Conservation (phyloP, 2,113 vertebrate genomes). For the Cairina moschata region DNA sequence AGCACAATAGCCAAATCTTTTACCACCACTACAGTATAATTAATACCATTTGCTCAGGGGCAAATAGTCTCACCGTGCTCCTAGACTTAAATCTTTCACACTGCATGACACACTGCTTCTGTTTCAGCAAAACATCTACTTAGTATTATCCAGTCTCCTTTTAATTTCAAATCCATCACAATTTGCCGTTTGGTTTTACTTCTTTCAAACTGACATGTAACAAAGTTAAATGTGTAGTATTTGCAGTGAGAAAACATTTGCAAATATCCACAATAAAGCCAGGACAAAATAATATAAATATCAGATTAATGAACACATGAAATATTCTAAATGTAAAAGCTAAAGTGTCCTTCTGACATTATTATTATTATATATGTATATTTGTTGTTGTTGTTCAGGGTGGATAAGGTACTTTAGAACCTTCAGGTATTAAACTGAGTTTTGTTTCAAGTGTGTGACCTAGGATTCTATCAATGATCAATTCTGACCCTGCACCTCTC, state of each 20-base stretch:
- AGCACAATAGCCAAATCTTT: background rate
- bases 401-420: background rate
- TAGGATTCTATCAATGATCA: constrained; percentile 45
- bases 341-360: background rate
- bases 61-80: background rate
- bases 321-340: background rate
- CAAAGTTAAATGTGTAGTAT: background rate
- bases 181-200: background rate
- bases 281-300: background rate
- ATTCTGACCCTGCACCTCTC: background rate
- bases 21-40: background rate
- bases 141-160: background rate
- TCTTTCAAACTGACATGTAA: background rate
- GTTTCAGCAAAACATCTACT: background rate
- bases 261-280: background rate
- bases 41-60: background rate
- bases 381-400: no score
- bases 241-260: background rate
- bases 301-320: background rate
- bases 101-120: background rate
- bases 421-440: background rate
- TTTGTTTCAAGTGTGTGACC: background rate
- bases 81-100: background rate
- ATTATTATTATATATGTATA: no score
- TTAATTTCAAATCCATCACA: background rate